Conservation (phyloP, 2,797 vertebrate species). For the Pyrocephalus nanus region DNA sequence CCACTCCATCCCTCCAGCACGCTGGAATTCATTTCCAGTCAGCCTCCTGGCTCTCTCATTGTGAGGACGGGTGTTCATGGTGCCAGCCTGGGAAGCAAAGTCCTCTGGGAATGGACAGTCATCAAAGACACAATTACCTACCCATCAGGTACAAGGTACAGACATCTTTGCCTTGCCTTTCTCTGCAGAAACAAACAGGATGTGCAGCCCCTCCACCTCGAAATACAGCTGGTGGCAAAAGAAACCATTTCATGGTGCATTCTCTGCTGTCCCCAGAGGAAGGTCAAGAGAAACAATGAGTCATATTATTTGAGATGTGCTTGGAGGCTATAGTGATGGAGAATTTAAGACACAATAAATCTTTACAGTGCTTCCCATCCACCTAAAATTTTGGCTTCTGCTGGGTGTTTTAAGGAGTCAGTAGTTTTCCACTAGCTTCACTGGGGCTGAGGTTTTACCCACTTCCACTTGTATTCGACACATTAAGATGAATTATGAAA, state of each 20-base stretch:
- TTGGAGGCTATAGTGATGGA: not conserved
- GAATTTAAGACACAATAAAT: constrained; percentile 44
- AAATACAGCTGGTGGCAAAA: not conserved
- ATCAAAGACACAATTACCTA: not conserved
- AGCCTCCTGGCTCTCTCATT: not conserved
- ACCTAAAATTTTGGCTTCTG: constrained; percentile 34
- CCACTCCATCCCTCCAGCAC: fast-evolving
- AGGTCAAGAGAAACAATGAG: constrained; percentile 30
- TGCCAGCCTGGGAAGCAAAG: fast-evolving
- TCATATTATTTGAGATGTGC: constrained; percentile 4
- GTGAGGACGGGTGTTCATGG: fast-evolving
- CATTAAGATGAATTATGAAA: constrained; percentile 12
- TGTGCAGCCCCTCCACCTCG: not conserved
- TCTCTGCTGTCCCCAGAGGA: not conserved
- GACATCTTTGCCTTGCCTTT: not conserved
- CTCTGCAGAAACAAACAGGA: not conserved
- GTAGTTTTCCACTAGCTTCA: constrained; percentile 36
- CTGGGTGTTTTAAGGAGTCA: not conserved
- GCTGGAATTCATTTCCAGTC: not conserved
- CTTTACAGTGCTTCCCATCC: not conserved
- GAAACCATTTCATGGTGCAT: not conserved
- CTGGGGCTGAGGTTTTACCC: constrained; percentile 20
- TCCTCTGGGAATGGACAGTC: not conserved
- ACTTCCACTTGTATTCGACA: not conserved
- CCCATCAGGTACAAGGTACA: not conserved